Percentiles rank a stretch among this genome's conserved stretches.
Conservation (phyloP, 2,113 vertebrate species). For the Anhinga anhinga region DNA sequence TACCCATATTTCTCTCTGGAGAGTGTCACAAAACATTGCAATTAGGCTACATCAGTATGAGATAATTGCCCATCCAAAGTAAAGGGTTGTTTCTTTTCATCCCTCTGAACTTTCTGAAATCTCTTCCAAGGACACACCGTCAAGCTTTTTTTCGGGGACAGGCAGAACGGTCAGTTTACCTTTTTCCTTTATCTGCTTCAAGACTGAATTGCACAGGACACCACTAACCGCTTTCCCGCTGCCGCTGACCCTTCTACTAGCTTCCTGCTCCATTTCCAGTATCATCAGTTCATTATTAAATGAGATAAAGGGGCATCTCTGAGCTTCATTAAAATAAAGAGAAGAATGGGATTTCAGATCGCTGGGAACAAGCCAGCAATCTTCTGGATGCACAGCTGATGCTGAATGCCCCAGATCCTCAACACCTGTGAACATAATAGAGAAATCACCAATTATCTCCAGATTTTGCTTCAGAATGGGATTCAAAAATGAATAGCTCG, state of each 20-base stretch:
- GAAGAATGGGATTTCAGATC: slow-evolving; percentile 66
- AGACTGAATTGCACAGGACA: slow-evolving; percentile 69
- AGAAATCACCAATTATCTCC: slow-evolving; percentile 40
- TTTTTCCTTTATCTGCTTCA: slow-evolving; percentile 69
- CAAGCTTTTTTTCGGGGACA: not conserved
- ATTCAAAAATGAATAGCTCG: not conserved
- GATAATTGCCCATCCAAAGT: not conserved
- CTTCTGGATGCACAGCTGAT: slow-evolving; percentile 71
- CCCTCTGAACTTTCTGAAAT: not conserved
- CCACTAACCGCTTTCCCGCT: slow-evolving; percentile 73
- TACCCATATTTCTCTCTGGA: not conserved
- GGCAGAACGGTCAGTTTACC: not conserved
- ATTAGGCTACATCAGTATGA: not conserved
- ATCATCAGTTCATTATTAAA: slow-evolving; percentile 71
- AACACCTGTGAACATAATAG: slow-evolving; percentile 55
- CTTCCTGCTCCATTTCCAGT: slow-evolving; percentile 67
- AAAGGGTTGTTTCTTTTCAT: not conserved
- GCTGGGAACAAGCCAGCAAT: slow-evolving; percentile 64
- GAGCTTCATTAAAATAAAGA: slow-evolving; percentile 68
- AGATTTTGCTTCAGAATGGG: not conserved
- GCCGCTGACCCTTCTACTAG: slow-evolving; percentile 63
- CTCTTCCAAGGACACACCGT: not conserved
- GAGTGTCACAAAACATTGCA: not conserved
- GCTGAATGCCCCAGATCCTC: slow-evolving; percentile 69
- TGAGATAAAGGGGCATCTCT: slow-evolving; percentile 59